These are phyloP conservation scores for Drosophila nr. perissopoda DNA, from an alignment of 2,888 invertebrate genomes.

Conservation along the genomic window DNA sequence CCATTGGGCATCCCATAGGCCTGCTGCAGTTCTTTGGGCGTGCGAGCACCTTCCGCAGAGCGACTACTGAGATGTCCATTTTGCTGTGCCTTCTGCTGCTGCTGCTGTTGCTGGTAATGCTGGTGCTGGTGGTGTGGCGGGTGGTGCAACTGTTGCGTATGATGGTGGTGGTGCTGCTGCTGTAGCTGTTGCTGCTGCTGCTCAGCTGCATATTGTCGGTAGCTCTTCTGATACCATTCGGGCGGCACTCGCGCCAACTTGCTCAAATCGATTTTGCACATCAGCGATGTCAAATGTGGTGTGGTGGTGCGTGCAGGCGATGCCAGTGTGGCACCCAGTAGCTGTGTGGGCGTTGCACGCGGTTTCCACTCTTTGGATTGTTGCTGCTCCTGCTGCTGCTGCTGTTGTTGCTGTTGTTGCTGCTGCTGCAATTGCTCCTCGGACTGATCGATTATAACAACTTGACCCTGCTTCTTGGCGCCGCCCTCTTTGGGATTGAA, in stretches of 20 bases:
- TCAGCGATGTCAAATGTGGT: constrained; percentile 72
- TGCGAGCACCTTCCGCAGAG: constrained; percentile 66
- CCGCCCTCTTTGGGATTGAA: constrained; percentile 91
- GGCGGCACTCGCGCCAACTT: constrained; percentile 79
- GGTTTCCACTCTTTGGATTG: constrained; percentile 60
- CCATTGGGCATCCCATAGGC: constrained; percentile 56
- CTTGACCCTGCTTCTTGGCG: constrained; percentile 90
- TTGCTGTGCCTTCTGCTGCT: constrained; percentile 55
- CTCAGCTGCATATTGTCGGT: constrained; percentile 63
- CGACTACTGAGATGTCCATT: constrained; percentile 77
- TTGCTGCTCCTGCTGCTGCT: constrained; percentile 10
- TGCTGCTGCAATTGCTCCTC: constrained; percentile 85
- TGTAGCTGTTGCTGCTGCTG: constrained; percentile 59
- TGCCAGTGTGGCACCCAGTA: constrained; percentile 56
- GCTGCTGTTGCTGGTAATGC: constrained; percentile 45
- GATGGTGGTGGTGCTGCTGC: constrained; percentile 62
- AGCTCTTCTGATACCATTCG: constrained; percentile 80
- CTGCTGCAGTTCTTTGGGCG: constrained; percentile 68
- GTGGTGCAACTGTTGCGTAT: constrained; percentile 52
- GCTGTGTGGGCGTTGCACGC: constrained; percentile 79
- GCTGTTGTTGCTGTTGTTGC: constrained; percentile 30
- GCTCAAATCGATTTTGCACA: constrained; percentile 83
- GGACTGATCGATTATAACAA: constrained; percentile 89
- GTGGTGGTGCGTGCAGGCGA: constrained; percentile 66
- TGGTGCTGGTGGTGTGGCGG: constrained; percentile 52